phyloP scores from a whole-genome alignment of 2,888 invertebrate genomes.

The Odontothrips loti region DNA sequence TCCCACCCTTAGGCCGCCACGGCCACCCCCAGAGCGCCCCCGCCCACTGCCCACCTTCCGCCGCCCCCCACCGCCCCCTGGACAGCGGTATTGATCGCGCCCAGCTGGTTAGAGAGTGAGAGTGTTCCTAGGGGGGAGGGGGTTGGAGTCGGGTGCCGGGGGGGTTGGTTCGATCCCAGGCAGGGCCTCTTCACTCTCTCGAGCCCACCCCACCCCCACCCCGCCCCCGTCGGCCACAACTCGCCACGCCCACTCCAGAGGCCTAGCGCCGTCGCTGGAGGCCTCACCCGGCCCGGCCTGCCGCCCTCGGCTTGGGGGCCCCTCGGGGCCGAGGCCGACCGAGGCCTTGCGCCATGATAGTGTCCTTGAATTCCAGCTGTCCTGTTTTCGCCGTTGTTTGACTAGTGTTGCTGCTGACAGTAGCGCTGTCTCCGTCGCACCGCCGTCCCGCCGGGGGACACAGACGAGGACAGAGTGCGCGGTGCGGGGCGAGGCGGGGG shows the following conservation, averaged over 20 bases:
- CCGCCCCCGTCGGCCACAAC: too few relatives aligned
- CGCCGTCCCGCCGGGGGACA: too few relatives aligned
- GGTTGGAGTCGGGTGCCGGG: background rate
- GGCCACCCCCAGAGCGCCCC: background rate
- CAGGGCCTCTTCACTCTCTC: background rate
- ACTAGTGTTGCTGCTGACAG: too few relatives aligned
- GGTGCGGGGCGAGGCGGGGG: too few relatives aligned
- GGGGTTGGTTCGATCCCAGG: background rate
- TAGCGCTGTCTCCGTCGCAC: too few relatives aligned
- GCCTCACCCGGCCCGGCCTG: background rate
- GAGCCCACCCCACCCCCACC: background rate
- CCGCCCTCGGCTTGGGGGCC: background rate
- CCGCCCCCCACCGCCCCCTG: background rate
- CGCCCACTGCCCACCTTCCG: background rate
- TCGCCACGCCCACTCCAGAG: background rate
- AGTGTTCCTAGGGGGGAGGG: background rate
- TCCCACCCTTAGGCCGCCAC: background rate
- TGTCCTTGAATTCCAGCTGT: conserved; percentile 9
- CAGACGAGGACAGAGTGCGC: too few relatives aligned
- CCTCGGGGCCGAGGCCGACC: background rate
- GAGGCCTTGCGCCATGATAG: background rate
- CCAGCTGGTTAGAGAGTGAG: conserved; percentile 23
- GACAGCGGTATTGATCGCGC: background rate
- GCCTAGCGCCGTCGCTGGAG: background rate
- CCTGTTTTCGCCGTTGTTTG: background rate